Evolutionary conservation across 2,113 vertebrate genomes (phyloP).

Genomic region (Urocitellus parryii): DNA sequence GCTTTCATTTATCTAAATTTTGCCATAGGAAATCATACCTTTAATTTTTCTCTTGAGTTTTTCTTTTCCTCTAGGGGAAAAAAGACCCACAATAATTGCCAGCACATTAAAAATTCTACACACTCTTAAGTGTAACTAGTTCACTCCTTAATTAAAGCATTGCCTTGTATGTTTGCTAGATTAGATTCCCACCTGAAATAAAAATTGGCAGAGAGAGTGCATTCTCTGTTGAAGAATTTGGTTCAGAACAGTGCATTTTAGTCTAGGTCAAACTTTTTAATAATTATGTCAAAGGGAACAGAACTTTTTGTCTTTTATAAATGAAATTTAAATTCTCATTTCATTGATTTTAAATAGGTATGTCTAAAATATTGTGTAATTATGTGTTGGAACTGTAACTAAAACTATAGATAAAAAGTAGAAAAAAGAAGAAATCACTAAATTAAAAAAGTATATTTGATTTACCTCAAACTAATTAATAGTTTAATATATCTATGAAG

Average conservation of each 20-base stretch:
- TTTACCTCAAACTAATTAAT: background rate
- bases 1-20: slow-evolving; percentile 19
- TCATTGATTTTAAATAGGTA: background rate
- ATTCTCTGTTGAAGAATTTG: background rate
- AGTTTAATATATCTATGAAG: background rate
- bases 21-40: background rate
- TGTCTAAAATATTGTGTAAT: background rate
- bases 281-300: background rate
- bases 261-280: background rate
- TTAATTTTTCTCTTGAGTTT: background rate
- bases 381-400: background rate
- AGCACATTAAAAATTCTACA: slow-evolving; percentile 51
- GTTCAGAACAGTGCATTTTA: slow-evolving; percentile 1
- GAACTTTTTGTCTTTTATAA: background rate
- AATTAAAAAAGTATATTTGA: slow-evolving; percentile 21
- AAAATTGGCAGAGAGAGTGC: background rate
- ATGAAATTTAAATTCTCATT: background rate
- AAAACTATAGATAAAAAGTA: background rate
- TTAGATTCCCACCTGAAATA: slow-evolving; percentile 16
- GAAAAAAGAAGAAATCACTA: background rate
- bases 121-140: background rate
- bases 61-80: background rate
- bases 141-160: slow-evolving; percentile 41
- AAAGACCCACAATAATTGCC: background rate
- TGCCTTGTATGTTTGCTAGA: background rate